Evolutionary conservation across 2,797 vertebrate genomes (phyloP).

Genomic region (Apogon hyalosoma): DNA sequence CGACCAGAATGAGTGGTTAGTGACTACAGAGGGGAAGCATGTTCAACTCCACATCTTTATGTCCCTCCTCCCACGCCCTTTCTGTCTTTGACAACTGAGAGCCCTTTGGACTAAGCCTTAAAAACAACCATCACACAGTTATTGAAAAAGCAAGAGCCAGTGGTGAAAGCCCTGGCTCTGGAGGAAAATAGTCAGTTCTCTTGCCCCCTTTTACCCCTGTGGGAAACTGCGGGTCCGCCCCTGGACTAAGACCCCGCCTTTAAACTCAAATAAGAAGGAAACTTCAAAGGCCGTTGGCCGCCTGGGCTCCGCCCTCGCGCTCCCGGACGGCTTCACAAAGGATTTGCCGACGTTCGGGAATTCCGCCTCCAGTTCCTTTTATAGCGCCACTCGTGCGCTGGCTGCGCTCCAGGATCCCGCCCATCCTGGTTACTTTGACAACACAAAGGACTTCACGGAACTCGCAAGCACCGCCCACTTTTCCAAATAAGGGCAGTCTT

Average conservation of each 20-base stretch:
- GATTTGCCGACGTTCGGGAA: slow-evolving; percentile 86
- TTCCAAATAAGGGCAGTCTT: slow-evolving; percentile 83
- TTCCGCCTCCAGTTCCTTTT: slow-evolving; percentile 86
- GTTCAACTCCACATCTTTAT: slow-evolving; percentile 57
- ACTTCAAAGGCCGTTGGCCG: slow-evolving; percentile 80
- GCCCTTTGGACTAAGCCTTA: slow-evolving; percentile 64
- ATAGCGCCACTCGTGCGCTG: slow-evolving; percentile 84
- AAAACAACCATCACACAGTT: slow-evolving; percentile 76
- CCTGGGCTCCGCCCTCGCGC: slow-evolving; percentile 80
- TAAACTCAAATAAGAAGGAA: slow-evolving; percentile 80
- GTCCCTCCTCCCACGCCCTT: slow-evolving; percentile 67
- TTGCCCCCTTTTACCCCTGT: slow-evolving; percentile 80
- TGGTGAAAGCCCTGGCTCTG: slow-evolving; percentile 70
- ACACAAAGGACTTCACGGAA: slow-evolving; percentile 84
- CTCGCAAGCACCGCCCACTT: slow-evolving; percentile 69
- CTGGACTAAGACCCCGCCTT: slow-evolving; percentile 83
- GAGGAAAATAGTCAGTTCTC: slow-evolving; percentile 68
- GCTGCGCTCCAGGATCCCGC: slow-evolving; percentile 75
- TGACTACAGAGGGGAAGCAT: slow-evolving; percentile 61
- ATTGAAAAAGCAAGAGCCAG: slow-evolving; percentile 64
- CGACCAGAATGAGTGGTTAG: slow-evolving; percentile 61
- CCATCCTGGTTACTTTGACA: slow-evolving; percentile 80
- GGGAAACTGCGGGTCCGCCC: slow-evolving; percentile 79
- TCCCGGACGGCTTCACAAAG: slow-evolving; percentile 82
- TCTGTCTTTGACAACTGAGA: slow-evolving; percentile 67